Percentiles rank a stretch among this genome's conserved stretches.
phyloP scores from a whole-genome alignment of 2,113 vertebrate species.

The Albula goreensis region DNA sequence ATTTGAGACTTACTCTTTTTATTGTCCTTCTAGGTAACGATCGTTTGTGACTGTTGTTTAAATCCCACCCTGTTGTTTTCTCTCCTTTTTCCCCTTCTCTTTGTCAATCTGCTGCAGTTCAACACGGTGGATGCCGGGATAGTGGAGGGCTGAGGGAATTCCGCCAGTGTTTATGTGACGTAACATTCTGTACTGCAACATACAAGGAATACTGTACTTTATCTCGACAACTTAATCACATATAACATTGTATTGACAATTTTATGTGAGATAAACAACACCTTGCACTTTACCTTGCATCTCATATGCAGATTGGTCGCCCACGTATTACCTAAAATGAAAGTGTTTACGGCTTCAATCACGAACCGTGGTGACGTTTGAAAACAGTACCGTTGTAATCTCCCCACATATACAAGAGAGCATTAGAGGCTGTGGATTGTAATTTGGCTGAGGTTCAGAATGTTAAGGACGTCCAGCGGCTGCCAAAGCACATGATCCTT shows the following conservation, averaged over 20 bases:
- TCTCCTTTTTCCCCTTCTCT: constrained; percentile 36
- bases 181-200: constrained; percentile 39
- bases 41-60: constrained; percentile 1
- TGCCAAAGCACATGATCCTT: constrained; percentile 10
- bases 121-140: constrained; percentile 74
- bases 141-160: constrained; percentile 45
- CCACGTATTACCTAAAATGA: not conserved
- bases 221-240: not conserved
- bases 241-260: not conserved
- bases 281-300: not conserved
- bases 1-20: constrained; percentile 6
- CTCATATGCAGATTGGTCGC: not conserved
- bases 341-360: not conserved
- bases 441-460: constrained; percentile 21
- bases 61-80: constrained; percentile 40
- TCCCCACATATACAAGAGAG: not conserved
- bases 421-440: not conserved
- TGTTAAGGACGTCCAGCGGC: constrained; percentile 19
- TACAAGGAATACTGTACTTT: not conserved
- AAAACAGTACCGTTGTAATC: not conserved
- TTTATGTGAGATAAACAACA: not conserved
- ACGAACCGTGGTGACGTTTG: not conserved
- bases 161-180: constrained; percentile 47
- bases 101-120: constrained; percentile 68
- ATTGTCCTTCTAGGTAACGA: not conserved